A percentile compares a stretch with the other conserved stretches of the same genome.
These are phyloP conservation scores for Callopanchax toddi DNA, from an alignment of 2,113 vertebrate species.

Conservation along the genomic window DNA sequence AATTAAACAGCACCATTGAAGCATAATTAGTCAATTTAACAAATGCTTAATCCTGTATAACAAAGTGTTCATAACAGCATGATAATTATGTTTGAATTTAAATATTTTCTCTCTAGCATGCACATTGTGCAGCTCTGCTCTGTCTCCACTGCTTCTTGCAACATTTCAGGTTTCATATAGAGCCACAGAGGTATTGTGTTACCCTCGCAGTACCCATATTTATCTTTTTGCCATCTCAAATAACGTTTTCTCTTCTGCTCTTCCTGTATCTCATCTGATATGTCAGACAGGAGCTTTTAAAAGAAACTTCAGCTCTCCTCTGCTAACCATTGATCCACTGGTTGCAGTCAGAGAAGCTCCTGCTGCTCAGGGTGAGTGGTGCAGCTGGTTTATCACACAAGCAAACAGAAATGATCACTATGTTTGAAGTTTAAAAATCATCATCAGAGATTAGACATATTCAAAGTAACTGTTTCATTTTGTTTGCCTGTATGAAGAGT, in stretches of 20 bases:
- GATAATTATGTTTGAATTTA: neutral
- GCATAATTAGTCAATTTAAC: neutral
- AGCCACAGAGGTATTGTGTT: constrained; percentile 12
- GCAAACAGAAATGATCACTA: constrained; percentile 27
- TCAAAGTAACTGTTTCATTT: constrained; percentile 1
- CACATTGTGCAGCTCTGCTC: neutral
- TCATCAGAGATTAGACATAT: too few species aligned
- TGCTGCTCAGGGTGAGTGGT: constrained; percentile 75
- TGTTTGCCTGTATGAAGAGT: constrained; percentile 52
- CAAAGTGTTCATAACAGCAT: neutral
- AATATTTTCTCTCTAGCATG: neutral
- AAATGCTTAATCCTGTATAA: neutral
- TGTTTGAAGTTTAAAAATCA: constrained; percentile 1
- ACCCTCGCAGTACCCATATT: neutral
- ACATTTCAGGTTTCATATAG: constrained; percentile 11
- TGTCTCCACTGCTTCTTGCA: neutral
- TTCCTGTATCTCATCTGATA: neutral
- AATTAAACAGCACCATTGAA: neutral
- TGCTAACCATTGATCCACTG: constrained; percentile 83
- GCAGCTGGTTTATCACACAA: constrained; percentile 16
- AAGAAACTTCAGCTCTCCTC: constrained; percentile 90
- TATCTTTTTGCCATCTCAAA: constrained; percentile 5
- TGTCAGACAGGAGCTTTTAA: constrained; percentile 85
- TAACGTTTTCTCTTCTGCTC: constrained; percentile 19
- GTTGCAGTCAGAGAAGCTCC: constrained; percentile 80